These are phyloP conservation scores for Oreochromis tanganicae DNA, from an alignment of 2,113 vertebrate genomes.

Conservation along the genomic window DNA sequence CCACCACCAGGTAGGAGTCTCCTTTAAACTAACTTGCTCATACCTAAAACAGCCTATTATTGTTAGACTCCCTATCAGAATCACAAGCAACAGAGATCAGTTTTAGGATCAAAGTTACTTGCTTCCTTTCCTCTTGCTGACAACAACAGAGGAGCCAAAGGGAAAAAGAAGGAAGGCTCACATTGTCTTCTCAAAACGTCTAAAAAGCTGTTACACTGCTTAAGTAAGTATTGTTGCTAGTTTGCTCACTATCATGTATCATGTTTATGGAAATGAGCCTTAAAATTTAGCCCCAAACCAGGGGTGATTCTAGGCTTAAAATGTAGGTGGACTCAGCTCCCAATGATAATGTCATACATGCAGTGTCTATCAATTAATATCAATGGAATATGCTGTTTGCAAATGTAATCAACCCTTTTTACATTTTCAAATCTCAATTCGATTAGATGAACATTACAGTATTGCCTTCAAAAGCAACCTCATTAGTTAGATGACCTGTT, in stretches of 20 bases:
- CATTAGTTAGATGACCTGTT: neutral
- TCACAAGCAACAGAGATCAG: neutral
- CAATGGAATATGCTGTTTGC: neutral
- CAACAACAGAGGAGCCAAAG: neutral
- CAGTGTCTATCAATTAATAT: neutral
- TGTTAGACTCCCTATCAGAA: rapidly evolving
- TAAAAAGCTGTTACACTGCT: neutral
- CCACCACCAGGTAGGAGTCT: rapidly evolving
- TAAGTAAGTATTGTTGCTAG: rapidly evolving
- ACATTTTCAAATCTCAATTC: neutral
- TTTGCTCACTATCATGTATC: neutral
- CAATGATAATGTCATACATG: neutral
- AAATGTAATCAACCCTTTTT: neutral
- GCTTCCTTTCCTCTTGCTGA: neutral
- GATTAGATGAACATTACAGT: neutral
- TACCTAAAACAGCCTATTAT: neutral
- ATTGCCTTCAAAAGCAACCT: neutral
- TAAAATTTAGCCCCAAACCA: neutral
- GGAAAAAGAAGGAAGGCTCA: too few relatives aligned
- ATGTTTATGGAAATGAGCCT: neutral
- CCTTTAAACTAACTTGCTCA: neutral
- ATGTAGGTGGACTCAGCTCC: neutral
- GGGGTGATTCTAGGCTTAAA: neutral
- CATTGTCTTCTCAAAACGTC: neutral
- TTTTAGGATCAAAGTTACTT: neutral